These are phyloP conservation scores for Cololabis saira DNA, from an alignment of 2,113 vertebrate species.

Conservation along the genomic window DNA sequence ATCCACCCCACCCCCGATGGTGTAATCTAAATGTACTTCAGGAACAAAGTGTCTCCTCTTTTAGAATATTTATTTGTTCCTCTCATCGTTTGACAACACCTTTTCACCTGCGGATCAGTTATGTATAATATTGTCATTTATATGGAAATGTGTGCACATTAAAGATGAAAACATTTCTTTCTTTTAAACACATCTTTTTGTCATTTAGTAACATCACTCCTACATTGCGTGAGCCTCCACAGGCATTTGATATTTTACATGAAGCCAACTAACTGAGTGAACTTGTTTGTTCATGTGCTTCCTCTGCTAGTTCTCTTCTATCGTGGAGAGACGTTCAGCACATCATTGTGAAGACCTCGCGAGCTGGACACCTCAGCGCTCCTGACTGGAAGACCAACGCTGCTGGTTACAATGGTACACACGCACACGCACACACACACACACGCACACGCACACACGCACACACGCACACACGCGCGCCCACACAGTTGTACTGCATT, in stretches of 20 bases:
- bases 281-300: slow-evolving; percentile 21
- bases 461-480: neutral
- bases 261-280: neutral
- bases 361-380: slow-evolving; percentile 95
- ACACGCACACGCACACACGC: neutral
- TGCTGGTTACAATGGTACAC: slow-evolving; percentile 96
- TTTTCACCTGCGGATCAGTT: too few species aligned
- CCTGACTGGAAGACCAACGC: slow-evolving; percentile 99
- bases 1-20: neutral
- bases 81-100: slow-evolving; percentile 1
- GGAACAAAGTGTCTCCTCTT: neutral
- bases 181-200: neutral
- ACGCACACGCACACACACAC: slow-evolving; percentile 3
- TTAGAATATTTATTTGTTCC: slow-evolving; percentile 9
- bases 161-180: neutral
- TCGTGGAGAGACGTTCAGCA: slow-evolving; percentile 98
- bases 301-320: slow-evolving; percentile 86
- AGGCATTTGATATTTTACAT: neutral
- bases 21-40: slow-evolving; percentile 17
- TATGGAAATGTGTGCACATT: neutral
- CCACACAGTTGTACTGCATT: too few species aligned
- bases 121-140: too few species aligned
- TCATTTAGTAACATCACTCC: neutral
- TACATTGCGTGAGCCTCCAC: neutral
- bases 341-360: slow-evolving; percentile 98